Base-by-base conservation (phyloP, 1,140 invertebrate species). In the Drosophila melanica region DNA sequence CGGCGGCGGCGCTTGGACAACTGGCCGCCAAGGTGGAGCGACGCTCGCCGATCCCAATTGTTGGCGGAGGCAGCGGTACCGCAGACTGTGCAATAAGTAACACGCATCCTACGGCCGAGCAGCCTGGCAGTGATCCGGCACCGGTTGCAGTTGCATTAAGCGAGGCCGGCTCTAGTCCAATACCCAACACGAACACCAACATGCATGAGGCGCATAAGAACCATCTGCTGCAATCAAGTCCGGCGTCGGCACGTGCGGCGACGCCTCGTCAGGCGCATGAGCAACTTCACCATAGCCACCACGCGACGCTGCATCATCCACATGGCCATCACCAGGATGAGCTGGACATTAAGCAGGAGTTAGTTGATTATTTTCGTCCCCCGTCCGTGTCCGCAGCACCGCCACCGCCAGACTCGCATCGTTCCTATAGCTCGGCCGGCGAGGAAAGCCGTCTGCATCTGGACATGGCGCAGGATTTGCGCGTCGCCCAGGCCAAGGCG, bases 161-260 rank as follows among this genome's bases (percentile, higher is more conserved):
- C 14, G 90, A 91, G 35, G 72, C 81, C n/a, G 85, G 90, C 23
- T 91, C 90, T 23, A 91, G 90, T 82, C 90, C 90, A 59, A 90
- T 91, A 77, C 90, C 90, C 47, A 91, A 91, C 45, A 90, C 90
- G 39, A 91, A 90, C 1, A 87, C 89, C 27, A 91, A 90, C 6
- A 91, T 82, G 73, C 86, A 81, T 45, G 90, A 91, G 76, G 84
- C 84, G 71, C 90, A 91, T 74, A 89, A 90, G 69, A 90, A 89
- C 58, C 90, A 90, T 50, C 74, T 79, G 48, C 67, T 78, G 10
- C 65, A 77, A n/a, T 67, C 64, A n/a, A 76, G 79, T 65, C 82
- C 80, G 0, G 81, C 44, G 2, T 45, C 64, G 20, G 71, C 48
- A 10, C 74, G 82, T 27, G 68, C 85, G 0, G 51, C 59, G 0